phyloP scores from a whole-genome alignment of 64 coral and sea anemone species.

The Stichodactyla helianthus region DNA sequence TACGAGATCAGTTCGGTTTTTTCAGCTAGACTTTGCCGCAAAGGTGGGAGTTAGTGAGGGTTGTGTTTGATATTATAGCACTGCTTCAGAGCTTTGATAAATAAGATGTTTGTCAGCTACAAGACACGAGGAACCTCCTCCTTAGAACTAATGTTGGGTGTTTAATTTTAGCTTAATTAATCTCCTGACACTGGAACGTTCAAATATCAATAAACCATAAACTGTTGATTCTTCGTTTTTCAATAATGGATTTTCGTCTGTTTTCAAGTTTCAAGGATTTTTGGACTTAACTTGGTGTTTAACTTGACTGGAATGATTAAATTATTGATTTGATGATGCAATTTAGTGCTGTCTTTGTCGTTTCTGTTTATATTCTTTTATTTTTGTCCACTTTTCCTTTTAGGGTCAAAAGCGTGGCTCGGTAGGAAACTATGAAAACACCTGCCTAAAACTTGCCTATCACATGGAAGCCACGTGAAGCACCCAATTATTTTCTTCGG shows the following conservation, averaged over 20 bases:
- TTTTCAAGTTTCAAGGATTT: neutral
- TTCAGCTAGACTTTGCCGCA: too few species aligned
- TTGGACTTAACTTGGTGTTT: neutral
- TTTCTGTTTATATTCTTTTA: neutral
- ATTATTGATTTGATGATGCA: neutral
- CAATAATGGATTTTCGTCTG: too few species aligned
- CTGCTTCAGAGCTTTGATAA: too few species aligned
- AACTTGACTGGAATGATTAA: neutral
- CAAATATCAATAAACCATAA: neutral
- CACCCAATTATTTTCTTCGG: neutral
- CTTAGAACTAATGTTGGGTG: neutral
- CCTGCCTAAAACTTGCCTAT: neutral
- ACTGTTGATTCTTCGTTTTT: neutral
- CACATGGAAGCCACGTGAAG: constrained; percentile 1
- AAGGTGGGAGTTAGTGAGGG: too few species aligned
- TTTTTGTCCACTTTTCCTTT: neutral
- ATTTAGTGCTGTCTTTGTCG: neutral
- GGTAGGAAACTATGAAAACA: neutral
- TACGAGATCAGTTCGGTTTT: too few species aligned
- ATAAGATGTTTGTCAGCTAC: neutral
- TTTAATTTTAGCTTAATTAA: neutral
- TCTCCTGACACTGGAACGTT: neutral
- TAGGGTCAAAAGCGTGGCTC: neutral
- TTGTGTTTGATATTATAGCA: too few species aligned
- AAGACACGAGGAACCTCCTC: neutral